A percentile compares a stretch with the other conserved stretches of the same genome.
Evolutionary conservation across 2,797 vertebrate species (phyloP).

Genomic region (Brachymystax lenok): DNA sequence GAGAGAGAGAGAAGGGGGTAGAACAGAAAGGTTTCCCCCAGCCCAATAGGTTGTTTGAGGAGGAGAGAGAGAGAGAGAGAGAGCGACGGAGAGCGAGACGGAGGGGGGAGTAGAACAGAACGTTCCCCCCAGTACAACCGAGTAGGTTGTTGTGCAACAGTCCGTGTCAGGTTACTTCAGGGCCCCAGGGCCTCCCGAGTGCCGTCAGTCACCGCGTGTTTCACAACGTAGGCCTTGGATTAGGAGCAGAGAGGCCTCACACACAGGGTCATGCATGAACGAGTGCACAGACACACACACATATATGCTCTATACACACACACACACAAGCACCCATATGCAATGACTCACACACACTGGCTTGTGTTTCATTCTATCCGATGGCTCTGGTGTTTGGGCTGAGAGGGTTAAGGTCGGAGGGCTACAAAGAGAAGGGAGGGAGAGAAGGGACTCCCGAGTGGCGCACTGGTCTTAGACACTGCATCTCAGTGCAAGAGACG

Average conservation of each 20-base stretch:
- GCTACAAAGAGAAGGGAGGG: not conserved
- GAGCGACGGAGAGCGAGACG: not conserved
- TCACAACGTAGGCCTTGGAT: conserved; percentile 1
- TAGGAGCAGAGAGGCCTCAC: not conserved
- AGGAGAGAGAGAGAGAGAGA: not conserved
- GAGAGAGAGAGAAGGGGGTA: not conserved
- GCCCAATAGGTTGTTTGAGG: not conserved
- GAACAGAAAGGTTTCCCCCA: conserved; percentile 14
- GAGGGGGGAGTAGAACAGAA: conserved; percentile 12
- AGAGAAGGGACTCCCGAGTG: not conserved
- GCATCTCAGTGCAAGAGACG: too few species aligned
- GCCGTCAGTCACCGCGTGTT: conserved; percentile 31
- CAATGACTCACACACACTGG: conserved; percentile 14
- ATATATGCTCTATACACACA: not conserved
- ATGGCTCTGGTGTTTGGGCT: conserved; percentile 61
- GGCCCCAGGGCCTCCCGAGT: conserved; percentile 22
- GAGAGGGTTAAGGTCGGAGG: conserved; percentile 30
- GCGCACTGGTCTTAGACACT: too few species aligned
- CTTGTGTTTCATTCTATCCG: conserved; percentile 39
- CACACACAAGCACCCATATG: conserved; percentile 3
- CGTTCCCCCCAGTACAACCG: too few species aligned
- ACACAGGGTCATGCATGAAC: not conserved
- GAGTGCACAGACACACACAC: conserved; percentile 14
- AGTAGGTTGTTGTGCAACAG: conserved; percentile 56
- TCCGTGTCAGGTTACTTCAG: conserved; percentile 56